These are phyloP conservation scores for Artibeus lituratus DNA, from an alignment of 2,797 vertebrate species.

Conservation along the genomic window DNA sequence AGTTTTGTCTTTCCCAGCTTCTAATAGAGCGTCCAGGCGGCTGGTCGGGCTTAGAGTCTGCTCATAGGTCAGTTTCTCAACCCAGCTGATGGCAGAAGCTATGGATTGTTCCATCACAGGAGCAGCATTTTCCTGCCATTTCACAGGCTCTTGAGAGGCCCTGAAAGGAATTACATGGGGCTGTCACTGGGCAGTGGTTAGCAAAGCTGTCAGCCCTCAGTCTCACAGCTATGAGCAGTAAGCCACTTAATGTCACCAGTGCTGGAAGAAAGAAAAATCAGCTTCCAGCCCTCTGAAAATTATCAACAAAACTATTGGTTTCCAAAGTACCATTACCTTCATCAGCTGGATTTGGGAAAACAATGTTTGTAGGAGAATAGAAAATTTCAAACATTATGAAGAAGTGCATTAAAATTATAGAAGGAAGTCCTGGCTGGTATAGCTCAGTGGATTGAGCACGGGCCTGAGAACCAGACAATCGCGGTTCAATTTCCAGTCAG, in stretches of 20 bases:
- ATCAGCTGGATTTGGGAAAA: background rate
- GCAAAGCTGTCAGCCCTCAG: background rate
- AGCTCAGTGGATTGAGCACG: too few relatives aligned
- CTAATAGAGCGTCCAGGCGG: constrained; percentile 78
- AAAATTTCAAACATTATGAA: background rate
- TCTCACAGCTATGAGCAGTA: background rate
- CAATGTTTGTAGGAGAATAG: background rate
- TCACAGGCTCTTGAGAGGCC: constrained; percentile 72
- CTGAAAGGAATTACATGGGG: constrained; percentile 75
- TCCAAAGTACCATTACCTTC: background rate
- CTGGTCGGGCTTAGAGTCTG: constrained; percentile 51
- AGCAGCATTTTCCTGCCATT: constrained; percentile 80
- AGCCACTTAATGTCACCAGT: background rate
- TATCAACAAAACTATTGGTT: background rate
- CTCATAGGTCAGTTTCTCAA: constrained; percentile 77
- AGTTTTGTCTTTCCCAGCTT: constrained; percentile 80
- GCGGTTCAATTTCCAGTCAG: too few relatives aligned
- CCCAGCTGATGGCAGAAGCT: constrained; percentile 81
- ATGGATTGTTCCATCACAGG: constrained; percentile 74
- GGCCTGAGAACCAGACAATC: too few relatives aligned
- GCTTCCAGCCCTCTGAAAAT: background rate
- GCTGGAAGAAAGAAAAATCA: background rate
- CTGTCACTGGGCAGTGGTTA: constrained; percentile 17
- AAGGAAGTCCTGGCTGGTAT: too few relatives aligned
- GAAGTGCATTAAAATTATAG: background rate